Conservation (phyloP, 2,888 invertebrate genomes). For the Pocota personata region DNA sequence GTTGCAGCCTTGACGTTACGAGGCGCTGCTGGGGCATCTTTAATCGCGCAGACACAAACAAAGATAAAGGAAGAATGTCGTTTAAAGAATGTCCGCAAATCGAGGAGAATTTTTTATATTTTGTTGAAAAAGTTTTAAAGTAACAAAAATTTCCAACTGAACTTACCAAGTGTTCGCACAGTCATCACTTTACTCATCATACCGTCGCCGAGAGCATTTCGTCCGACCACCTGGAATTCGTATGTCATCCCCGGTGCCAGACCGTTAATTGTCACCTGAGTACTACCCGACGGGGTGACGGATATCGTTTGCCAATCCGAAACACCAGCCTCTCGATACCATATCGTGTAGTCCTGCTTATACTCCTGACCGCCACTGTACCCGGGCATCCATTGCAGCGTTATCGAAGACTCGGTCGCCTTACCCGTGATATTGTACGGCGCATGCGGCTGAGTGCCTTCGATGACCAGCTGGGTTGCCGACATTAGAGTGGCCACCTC, state of each 20-base stretch:
- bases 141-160: conserved; percentile 11
- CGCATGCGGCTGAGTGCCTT: conserved; percentile 98
- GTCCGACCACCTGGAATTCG: conserved; percentile 97
- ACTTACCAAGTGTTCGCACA: conserved; percentile 93
- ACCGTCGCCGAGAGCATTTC: conserved; percentile 96
- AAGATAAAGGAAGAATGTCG: conserved; percentile 13
- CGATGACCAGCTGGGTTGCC: conserved; percentile 93
- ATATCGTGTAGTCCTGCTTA: conserved; percentile 97
- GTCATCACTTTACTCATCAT: conserved; percentile 97
- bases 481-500: conserved; percentile 98
- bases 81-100: neutral
- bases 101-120: neutral
- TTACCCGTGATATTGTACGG: conserved; percentile 97
- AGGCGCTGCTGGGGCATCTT: conserved; percentile 83
- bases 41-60: conserved; percentile 62
- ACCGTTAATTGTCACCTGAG: conserved; percentile 94
- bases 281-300: conserved; percentile 95
- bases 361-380: conserved; percentile 97
- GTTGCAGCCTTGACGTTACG: conserved; percentile 84
- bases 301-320: conserved; percentile 97
- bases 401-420: conserved; percentile 95
- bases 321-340: conserved; percentile 95
- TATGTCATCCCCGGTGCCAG: conserved; percentile 95
- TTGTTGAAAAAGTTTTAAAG: conserved; percentile 34
- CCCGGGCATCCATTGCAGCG: conserved; percentile 96